Evolutionary conservation across 2,888 invertebrate genomes (phyloP).

Genomic region (Willowsia nigromaculata): DNA sequence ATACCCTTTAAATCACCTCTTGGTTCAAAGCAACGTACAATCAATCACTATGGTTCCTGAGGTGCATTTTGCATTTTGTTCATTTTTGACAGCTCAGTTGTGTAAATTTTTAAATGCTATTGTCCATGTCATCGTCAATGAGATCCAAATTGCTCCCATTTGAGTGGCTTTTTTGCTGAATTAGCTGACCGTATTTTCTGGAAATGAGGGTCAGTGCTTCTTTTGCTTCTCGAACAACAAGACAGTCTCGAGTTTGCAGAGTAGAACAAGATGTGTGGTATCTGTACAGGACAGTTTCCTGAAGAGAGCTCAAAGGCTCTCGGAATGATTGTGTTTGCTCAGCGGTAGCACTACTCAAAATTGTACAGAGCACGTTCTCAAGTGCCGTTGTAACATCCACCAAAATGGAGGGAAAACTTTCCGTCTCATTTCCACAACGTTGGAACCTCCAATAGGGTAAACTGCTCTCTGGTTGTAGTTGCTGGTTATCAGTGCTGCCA

Average conservation of each 20-base stretch:
- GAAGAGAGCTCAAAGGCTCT: constrained; percentile 36
- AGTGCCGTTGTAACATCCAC: constrained; percentile 41
- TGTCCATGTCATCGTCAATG: constrained; percentile 29
- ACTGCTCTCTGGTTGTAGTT: neutral
- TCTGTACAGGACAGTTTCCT: constrained; percentile 44
- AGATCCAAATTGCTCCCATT: neutral
- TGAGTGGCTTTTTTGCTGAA: neutral
- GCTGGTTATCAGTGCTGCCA: constrained; percentile 39
- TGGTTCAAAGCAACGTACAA: neutral
- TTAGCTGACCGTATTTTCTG: constrained; percentile 15
- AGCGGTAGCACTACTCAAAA: constrained; percentile 55
- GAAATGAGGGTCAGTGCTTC: constrained; percentile 24
- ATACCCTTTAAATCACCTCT: too few species aligned
- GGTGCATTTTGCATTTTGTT: too few species aligned
- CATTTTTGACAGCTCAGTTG: neutral
- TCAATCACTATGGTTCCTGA: too few species aligned
- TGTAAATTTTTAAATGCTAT: constrained; percentile 10
- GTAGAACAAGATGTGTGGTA: constrained; percentile 66
- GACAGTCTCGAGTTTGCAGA: constrained; percentile 68
- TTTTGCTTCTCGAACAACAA: constrained; percentile 61
- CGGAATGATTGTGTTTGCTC: constrained; percentile 66
- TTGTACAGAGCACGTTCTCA: constrained; percentile 66
- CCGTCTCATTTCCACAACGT: constrained; percentile 69
- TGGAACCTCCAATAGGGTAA: constrained; percentile 37
- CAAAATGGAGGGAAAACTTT: constrained; percentile 23